Conservation (phyloP, 2,888 invertebrate species). For the Agrotis exclamationis region DNA sequence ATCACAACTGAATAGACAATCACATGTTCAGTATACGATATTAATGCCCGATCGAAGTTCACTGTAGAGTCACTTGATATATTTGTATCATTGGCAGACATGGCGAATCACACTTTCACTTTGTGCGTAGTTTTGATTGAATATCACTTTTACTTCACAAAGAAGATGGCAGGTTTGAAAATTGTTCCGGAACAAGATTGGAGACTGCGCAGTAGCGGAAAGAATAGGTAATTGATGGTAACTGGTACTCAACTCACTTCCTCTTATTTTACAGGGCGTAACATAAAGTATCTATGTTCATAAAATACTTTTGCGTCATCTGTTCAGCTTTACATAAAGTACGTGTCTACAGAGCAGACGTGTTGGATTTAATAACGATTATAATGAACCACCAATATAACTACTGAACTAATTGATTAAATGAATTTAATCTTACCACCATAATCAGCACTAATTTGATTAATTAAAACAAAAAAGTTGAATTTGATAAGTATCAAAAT, state of each 20-base stretch:
- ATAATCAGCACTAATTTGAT: no score
- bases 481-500: no score
- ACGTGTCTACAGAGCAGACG: no score
- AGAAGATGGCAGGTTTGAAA: neutral
- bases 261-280: neutral
- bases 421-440: no score
- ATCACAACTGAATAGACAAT: neutral
- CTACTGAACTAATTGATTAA: no score
- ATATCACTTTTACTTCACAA: constrained; percentile 4
- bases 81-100: neutral
- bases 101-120: neutral
- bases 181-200: neutral
- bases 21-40: no score
- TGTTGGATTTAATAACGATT: no score
- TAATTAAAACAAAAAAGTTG: no score
- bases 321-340: no score
- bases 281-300: neutral
- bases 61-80: neutral
- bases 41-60: neutral
- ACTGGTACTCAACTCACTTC: neutral
- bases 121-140: neutral
- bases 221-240: neutral
- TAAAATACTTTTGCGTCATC: no score
- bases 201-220: neutral
- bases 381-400: no score